phyloP scores from a whole-genome alignment of 2,888 invertebrate species.

The Ashinkailepas kermadecensis region DNA sequence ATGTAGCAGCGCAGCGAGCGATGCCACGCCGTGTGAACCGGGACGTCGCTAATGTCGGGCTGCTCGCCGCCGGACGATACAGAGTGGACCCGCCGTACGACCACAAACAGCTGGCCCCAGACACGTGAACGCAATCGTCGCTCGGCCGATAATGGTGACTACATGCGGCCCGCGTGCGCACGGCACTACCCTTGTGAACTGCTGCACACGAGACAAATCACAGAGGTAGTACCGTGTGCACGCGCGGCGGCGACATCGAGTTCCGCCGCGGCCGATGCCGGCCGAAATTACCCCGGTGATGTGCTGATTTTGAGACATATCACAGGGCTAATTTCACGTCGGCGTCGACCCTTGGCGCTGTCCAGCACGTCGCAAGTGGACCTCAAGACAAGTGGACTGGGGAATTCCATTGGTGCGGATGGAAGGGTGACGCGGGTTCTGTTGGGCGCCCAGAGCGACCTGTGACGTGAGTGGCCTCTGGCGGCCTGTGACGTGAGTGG shows the following conservation, averaged over 20 bases:
- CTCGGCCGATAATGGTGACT: neutral
- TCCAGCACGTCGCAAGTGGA: neutral
- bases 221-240: conserved; percentile 6
- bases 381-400: neutral
- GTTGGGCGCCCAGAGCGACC: too few species aligned
- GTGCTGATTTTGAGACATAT: neutral
- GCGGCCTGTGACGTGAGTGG: too few species aligned
- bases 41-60: too few species aligned
- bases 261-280: neutral
- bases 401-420: too few species aligned
- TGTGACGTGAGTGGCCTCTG: too few species aligned
- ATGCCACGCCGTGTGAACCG: too few species aligned
- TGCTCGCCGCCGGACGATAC: neutral
- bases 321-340: conserved; percentile 15
- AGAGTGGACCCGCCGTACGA: neutral
- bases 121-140: neutral
- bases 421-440: too few species aligned
- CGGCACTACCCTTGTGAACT: neutral
- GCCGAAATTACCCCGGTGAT: neutral
- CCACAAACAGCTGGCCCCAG: neutral
- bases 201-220: neutral
- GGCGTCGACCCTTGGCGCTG: neutral
- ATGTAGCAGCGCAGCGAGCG: too few species aligned
- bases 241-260: neutral
- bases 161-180: neutral